Conservation (phyloP, 2,797 vertebrate genomes). For the Molothrus aeneus region DNA sequence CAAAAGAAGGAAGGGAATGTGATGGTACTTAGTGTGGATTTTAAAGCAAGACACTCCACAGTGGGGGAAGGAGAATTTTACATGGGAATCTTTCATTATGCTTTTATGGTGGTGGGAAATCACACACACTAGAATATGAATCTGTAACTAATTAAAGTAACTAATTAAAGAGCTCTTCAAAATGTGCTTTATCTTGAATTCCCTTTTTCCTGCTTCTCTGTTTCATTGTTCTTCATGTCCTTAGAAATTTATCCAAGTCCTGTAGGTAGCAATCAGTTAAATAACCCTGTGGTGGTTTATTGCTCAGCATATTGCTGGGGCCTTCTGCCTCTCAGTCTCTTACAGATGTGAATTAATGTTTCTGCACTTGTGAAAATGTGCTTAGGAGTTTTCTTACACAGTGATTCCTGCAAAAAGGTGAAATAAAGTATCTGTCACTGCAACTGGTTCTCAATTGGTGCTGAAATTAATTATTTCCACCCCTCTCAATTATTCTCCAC, state of each 20-base stretch:
- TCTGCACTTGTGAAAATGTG: background rate
- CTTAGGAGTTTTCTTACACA: background rate
- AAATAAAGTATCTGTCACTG: background rate
- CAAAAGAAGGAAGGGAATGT: slow-evolving; percentile 14
- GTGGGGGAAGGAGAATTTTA: background rate
- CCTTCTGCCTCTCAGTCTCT: background rate
- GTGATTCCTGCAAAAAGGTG: background rate
- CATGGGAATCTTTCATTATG: background rate
- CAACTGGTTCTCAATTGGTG: background rate
- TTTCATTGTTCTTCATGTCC: background rate
- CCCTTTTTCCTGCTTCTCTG: background rate
- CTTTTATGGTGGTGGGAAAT: background rate
- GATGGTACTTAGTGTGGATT: background rate
- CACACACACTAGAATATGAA: background rate
- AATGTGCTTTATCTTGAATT: background rate
- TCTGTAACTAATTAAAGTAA: slow-evolving; percentile 15
- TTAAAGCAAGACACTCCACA: background rate
- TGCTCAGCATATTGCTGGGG: background rate
- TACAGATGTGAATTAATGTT: background rate
- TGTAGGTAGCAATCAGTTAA: background rate
- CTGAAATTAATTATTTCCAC: background rate
- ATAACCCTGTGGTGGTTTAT: background rate
- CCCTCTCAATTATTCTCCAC: background rate
- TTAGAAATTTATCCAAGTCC: slow-evolving; percentile 3
- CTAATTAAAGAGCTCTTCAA: slow-evolving; percentile 29